phyloP scores from a whole-genome alignment of 2,888 invertebrate genomes.

The Dasysyrphus tricinctus region DNA sequence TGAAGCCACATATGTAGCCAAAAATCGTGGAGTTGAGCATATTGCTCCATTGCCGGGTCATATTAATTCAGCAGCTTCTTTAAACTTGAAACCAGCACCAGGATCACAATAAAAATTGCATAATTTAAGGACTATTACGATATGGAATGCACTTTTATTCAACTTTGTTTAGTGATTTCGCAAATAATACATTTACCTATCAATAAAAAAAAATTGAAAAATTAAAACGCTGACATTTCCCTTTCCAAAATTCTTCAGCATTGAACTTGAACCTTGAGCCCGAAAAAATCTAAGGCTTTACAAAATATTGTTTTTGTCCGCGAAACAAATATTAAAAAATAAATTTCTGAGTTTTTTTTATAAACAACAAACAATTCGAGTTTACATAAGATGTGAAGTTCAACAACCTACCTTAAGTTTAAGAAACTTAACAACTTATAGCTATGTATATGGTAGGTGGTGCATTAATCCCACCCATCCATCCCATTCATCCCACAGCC shows the following conservation, averaged over 20 bases:
- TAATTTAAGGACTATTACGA: no score
- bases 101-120: background rate
- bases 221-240: background rate
- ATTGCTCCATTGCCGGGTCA: conserved; percentile 28
- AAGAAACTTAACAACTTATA: background rate
- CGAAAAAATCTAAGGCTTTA: background rate
- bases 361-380: background rate
- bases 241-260: background rate
- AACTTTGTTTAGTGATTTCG: no score
- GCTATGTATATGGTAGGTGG: background rate
- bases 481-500: background rate
- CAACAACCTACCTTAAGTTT: conserved; percentile 23
- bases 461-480: background rate
- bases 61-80: background rate
- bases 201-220: background rate
- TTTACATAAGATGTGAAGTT: background rate
- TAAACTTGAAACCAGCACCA: conserved; percentile 34
- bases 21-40: conserved; percentile 27
- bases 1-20: conserved; percentile 10
- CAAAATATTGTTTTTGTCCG: no score
- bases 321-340: background rate
- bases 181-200: no score
- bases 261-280: conserved; percentile 3
- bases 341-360: conserved; percentile 11
- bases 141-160: no score